These are phyloP conservation scores for Poeciliopsis turneri DNA, from an alignment of 2,797 vertebrate species.

Conservation along the genomic window DNA sequence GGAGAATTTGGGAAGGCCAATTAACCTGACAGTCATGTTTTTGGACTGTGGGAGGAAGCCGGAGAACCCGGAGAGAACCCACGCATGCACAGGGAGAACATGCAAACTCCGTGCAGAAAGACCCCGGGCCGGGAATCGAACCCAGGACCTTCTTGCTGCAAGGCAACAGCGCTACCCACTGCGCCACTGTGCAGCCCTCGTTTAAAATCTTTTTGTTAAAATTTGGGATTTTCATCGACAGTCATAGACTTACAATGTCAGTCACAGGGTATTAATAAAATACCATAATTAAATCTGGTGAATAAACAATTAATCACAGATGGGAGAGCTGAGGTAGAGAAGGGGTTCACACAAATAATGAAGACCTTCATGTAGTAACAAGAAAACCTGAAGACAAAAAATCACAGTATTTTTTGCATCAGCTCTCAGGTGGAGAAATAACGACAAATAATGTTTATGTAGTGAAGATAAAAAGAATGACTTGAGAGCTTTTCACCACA, in stretches of 20 bases:
- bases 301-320: not conserved
- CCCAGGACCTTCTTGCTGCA: too few species aligned
- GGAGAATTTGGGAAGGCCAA: too few species aligned
- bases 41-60: too few species aligned
- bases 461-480: not conserved
- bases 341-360: not conserved
- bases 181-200: too few species aligned
- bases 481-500: slow-evolving; percentile 33
- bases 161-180: too few species aligned
- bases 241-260: not conserved
- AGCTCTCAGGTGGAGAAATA: not conserved
- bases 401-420: not conserved
- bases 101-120: too few species aligned
- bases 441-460: too few species aligned
- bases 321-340: not conserved
- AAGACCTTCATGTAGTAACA: not conserved
- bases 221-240: not conserved
- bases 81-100: too few species aligned
- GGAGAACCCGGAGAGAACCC: too few species aligned
- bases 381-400: not conserved
- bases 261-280: not conserved
- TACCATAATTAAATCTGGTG: not conserved
- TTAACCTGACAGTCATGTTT: too few species aligned
- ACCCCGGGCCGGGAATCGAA: too few species aligned
- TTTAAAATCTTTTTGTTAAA: not conserved